phyloP scores from a whole-genome alignment of 2,113 vertebrate species.

The Epinephelus moara region DNA sequence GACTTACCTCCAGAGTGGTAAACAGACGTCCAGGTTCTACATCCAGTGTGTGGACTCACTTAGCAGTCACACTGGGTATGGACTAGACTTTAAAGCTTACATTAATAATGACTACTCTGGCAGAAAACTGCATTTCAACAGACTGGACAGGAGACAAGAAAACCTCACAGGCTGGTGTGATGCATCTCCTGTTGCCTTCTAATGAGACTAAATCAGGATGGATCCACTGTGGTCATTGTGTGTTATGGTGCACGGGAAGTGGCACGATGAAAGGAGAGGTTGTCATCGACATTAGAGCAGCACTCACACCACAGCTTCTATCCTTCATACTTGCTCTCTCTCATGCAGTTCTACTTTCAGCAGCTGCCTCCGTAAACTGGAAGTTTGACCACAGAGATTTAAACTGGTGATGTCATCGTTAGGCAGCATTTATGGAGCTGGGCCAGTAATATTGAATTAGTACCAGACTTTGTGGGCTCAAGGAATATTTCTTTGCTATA shows the following conservation, averaged over 20 bases:
- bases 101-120: not conserved
- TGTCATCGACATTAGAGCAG: not conserved
- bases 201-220: not conserved
- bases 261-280: not conserved
- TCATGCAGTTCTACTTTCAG: not conserved
- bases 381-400: conserved; percentile 5
- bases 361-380: conserved; percentile 11
- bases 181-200: conserved; percentile 6
- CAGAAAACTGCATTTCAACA: conserved; percentile 5
- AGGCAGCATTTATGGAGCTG: conserved; percentile 16
- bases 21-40: conserved; percentile 27
- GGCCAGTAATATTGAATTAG: conserved; percentile 22
- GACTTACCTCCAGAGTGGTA: conserved; percentile 35
- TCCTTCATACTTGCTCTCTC: not conserved
- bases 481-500: not conserved
- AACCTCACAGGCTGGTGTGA: not conserved
- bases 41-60: not conserved
- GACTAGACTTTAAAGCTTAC: not conserved
- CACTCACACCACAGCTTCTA: not conserved
- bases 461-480: conserved; percentile 47
- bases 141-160: not conserved
- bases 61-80: not conserved
- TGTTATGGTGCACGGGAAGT: not conserved
- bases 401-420: conserved; percentile 37
- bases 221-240: conserved; percentile 5